A percentile compares a stretch with the other conserved stretches of the same genome.
Evolutionary conservation across 2,797 vertebrate species (phyloP).

Genomic region (Ispidina lecontei): DNA sequence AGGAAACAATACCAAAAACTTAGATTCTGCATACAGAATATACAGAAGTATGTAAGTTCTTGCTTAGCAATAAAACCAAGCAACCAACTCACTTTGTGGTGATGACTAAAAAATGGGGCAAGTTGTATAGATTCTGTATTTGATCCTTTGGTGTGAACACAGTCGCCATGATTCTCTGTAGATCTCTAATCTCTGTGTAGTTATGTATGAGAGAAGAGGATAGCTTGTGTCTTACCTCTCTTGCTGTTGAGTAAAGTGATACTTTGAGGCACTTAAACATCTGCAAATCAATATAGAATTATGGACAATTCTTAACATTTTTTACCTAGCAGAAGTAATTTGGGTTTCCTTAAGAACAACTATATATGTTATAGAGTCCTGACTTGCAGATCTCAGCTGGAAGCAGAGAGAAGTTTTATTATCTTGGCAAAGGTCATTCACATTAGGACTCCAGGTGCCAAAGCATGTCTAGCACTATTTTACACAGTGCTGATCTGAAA

Average conservation of each 20-base stretch:
- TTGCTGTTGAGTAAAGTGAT: background rate
- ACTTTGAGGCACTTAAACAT: background rate
- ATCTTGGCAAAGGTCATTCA: background rate
- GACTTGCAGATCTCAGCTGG: background rate
- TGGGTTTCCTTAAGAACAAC: background rate
- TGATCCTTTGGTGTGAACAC: background rate
- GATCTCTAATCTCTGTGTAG: background rate
- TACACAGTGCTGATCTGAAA: background rate
- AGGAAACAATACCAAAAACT: background rate
- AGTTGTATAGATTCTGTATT: background rate
- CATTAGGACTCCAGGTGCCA: background rate
- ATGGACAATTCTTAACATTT: background rate
- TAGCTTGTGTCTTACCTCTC: background rate
- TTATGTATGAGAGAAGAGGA: background rate
- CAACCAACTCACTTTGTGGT: background rate
- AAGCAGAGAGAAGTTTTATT: background rate
- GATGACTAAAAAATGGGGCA: background rate
- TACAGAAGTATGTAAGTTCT: background rate
- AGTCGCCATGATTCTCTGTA: background rate
- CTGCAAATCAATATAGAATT: slow-evolving; percentile 11
- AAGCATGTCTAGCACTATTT: background rate
- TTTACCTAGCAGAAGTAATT: background rate
- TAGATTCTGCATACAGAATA: background rate
- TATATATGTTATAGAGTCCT: background rate
- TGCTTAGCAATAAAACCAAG: slow-evolving; percentile 28